Evolutionary conservation across 2,797 vertebrate genomes (phyloP), one percentile per base, ranked within the genome.

Genomic region (Melopsittacus undulatus): DNA sequence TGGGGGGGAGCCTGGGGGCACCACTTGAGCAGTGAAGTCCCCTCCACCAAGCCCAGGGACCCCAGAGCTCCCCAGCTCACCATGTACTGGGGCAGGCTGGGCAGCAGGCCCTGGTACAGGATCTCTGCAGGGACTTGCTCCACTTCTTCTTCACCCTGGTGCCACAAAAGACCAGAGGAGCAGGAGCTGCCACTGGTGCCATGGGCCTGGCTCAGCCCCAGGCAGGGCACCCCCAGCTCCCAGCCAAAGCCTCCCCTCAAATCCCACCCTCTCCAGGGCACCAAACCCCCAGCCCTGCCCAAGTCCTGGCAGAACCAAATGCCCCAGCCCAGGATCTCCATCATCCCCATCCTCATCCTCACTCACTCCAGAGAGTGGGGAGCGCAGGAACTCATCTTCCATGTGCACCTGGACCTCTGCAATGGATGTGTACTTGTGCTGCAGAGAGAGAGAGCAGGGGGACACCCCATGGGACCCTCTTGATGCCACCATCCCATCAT

Each of bases 61-160:
- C n/a, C 38, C 49, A n/a, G 56, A 9, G 49, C 77, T 38, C 69
- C 69, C 68, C 69, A 51, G 94, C 98, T 98, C 73, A 99, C 99
- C 99, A 99, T 99, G 92, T 99, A 99, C 90, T 99, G 99, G 17
- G 99, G 99, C 97, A 99, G 98, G 96, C 98, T 99, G 91, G 99
- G 99, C 63, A 99, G 98, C 73, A 99, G 98, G 83, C 99, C 99
- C 97, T 99, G 99, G 97, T 99, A 99, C 54, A 99, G 98, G 83
- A 99, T 98, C 97, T 99, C 99, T 3, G 98, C 98, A 54, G 99
- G 97, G 24, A 98, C 98, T 97, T 99, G 98, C 54, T 99, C 99
- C 79, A 99, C 98, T 36, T 99, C 99, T 84, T 99, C 99, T 97
- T 99, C 99, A 51, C 99, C 99, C 99, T 98, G 87, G 89, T 32